Evolutionary conservation across 2,888 invertebrate species (phyloP).

Genomic region (Leistus spinibarbis): DNA sequence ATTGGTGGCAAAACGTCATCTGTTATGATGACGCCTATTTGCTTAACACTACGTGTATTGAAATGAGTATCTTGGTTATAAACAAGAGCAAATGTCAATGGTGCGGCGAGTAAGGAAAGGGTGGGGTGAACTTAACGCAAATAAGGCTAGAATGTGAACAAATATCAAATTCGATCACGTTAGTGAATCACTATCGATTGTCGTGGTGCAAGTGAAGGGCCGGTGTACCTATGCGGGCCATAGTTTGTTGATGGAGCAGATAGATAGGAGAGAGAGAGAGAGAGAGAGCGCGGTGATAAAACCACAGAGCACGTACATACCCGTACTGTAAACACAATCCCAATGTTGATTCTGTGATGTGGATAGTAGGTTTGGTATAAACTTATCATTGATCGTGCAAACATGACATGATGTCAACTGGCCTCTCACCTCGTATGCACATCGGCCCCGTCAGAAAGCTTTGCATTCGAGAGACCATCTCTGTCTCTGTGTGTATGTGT

Average conservation of each 20-base stretch:
- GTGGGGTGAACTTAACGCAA: slow-evolving; percentile 11
- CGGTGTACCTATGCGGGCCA: slow-evolving; percentile 34
- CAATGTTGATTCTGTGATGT: slow-evolving; percentile 43
- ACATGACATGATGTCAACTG: slow-evolving; percentile 54
- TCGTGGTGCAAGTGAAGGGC: slow-evolving; percentile 43
- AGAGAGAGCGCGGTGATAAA: background rate
- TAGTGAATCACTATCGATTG: slow-evolving; percentile 53
- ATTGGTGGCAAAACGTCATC: no score
- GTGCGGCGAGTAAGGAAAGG: background rate
- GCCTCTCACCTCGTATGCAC: slow-evolving; percentile 5
- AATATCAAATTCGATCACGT: slow-evolving; percentile 43
- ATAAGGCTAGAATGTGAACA: slow-evolving; percentile 19
- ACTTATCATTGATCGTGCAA: slow-evolving; percentile 55
- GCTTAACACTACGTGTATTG: background rate
- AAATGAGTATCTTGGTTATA: background rate
- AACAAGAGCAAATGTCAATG: background rate
- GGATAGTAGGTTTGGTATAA: slow-evolving; percentile 52
- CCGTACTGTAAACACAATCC: slow-evolving; percentile 40
- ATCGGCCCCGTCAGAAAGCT: background rate
- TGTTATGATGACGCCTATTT: background rate
- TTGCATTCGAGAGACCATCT: background rate
- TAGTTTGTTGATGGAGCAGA: background rate
- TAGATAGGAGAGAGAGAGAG: background rate
- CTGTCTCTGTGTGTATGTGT: background rate
- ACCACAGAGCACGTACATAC: background rate